phyloP scores from a whole-genome alignment of 53 echinoderm and acorn worm species.

The Pentamera pediparva region DNA sequence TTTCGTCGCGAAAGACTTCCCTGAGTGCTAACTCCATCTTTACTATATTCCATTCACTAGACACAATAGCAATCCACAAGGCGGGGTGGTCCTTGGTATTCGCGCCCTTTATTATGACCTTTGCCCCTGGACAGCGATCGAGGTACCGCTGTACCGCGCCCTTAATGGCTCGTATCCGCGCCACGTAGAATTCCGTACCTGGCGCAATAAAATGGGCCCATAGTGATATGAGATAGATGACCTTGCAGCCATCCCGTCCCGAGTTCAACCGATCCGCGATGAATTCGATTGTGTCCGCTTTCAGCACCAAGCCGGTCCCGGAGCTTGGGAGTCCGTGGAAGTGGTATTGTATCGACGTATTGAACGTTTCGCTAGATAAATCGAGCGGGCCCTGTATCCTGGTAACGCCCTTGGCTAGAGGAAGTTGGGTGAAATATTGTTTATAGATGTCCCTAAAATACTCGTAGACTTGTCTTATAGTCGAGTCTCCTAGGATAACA shows the following conservation, averaged over 20 bases:
- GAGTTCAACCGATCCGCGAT: not conserved
- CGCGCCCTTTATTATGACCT: slow-evolving; percentile 14
- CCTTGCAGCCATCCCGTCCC: not conserved
- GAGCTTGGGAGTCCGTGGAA: slow-evolving; percentile 3
- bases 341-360: not conserved
- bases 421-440: not conserved
- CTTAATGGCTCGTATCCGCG: slow-evolving; percentile 6
- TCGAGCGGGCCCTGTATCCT: slow-evolving; percentile 5
- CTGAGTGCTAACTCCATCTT: not conserved
- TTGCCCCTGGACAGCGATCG: slow-evolving; percentile 12
- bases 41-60: slow-evolving; percentile 5
- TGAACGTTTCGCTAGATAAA: not conserved
- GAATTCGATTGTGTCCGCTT: not conserved
- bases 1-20: not conserved
- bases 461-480: not conserved
- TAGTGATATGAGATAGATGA: not conserved
- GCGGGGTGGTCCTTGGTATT: slow-evolving; percentile 12
- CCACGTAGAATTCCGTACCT: not conserved
- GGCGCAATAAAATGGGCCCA: slow-evolving; percentile 18
- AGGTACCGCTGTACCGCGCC: not conserved
- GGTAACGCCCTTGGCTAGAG: not conserved
- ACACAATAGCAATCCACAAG: slow-evolving; percentile 10
- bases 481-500: slow-evolving; percentile 6
- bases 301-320: slow-evolving; percentile 2
- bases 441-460: not conserved